Base-by-base conservation (phyloP, 2,888 invertebrate species). In the Clusia tigrina region DNA sequence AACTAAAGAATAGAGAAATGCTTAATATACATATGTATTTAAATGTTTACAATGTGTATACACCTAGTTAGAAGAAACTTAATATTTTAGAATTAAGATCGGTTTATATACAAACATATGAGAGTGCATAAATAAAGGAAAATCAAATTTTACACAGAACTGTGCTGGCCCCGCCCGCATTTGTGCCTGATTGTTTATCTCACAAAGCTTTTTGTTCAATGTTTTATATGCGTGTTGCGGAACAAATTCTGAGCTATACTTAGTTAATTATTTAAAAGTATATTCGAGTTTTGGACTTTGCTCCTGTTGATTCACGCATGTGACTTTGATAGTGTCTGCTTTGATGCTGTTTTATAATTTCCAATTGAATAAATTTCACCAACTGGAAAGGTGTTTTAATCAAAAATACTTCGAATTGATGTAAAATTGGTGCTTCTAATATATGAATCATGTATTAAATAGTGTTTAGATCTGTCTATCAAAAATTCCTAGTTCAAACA, bases 71-170 rank as follows among this genome's bases (percentile, higher is more conserved):
- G n/a, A n/a, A n/a, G n/a, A n/a, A n/a, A n/a, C n/a, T n/a, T n/a
- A 42, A 17, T 42, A 15, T 42, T 42, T n/a, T 42, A 17, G 10
- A 42, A n/a, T 42, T 42, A 17, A 42, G 3, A 42, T 42, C 42
- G 42, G 42, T 42, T 42, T 42, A 42, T 42, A n/a, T 32, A 15
- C 10, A n/a, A n/a, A n/a, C n/a, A n/a, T n/a, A n/a, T n/a, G n/a
- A n/a, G n/a, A n/a, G n/a, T n/a, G n/a, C n/a, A n/a, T n/a, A 42
- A 42, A 42, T 42, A n/a, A 42, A 42, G 32, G 12, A 32, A 32
- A 32, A 32, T 32, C 32, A 32, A 32, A n/a, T 12, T 32, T 32
- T 42, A 42, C 42, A 42, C 42, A n/a, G n/a, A n/a, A n/a, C n/a
- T n/a, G n/a, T n/a, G n/a, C n/a, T n/a, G n/a, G n/a, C n/a, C n/a